phyloP scores from a whole-genome alignment of 2,888 invertebrate genomes.

The Nomada fucata region DNA sequence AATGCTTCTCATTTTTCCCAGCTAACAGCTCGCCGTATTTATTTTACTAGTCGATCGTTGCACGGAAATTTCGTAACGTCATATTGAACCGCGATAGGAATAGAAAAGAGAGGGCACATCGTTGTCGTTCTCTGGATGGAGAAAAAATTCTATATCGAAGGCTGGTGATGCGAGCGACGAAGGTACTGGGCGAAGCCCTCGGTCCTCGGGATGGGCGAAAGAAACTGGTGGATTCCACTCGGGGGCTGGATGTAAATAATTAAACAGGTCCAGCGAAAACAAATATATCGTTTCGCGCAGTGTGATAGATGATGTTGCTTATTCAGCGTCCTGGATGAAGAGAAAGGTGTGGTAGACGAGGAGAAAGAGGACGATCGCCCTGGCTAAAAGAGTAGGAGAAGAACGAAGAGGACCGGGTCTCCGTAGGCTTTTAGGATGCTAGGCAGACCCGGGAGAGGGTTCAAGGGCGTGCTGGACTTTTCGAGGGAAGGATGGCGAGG shows the following conservation, averaged over 20 bases:
- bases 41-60: too few species aligned
- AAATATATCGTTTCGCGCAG: constrained; percentile 83
- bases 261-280: constrained; percentile 82
- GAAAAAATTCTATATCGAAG: not conserved
- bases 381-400: constrained; percentile 59
- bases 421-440: constrained; percentile 74
- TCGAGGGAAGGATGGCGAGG: constrained; percentile 78
- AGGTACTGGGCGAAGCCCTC: constrained; percentile 23
- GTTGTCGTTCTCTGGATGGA: too few species aligned
- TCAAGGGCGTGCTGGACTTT: constrained; percentile 81
- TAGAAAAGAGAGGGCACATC: too few species aligned
- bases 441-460: constrained; percentile 75
- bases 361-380: constrained; percentile 57
- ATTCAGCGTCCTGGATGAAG: constrained; percentile 76
- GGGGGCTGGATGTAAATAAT: constrained; percentile 80
- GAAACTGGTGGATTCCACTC: constrained; percentile 60
- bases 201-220: constrained; percentile 30
- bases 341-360: constrained; percentile 62
- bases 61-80: too few species aligned
- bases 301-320: constrained; percentile 83
- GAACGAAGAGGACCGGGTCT: constrained; percentile 65
- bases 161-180: not conserved
- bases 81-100: too few species aligned
- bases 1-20: not conserved
- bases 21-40: not conserved